Conservation (phyloP, 2,888 invertebrate species). For the Oscheius sp. region DNA sequence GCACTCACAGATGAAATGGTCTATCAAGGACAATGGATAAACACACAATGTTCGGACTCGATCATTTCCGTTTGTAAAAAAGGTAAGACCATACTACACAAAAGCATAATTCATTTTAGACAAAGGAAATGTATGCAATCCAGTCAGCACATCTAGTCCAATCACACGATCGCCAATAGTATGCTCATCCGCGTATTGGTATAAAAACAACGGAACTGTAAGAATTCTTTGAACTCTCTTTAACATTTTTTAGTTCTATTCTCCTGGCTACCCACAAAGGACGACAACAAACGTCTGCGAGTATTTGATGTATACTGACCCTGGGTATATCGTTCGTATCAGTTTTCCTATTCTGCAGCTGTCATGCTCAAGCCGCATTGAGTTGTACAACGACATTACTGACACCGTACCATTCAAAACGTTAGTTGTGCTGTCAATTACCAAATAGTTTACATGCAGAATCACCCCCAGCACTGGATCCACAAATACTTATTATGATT, state of each 20-base stretch:
- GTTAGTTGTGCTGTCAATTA: background rate
- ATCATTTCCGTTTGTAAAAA: conserved; percentile 6
- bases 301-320: background rate
- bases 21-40: background rate
- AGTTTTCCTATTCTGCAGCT: background rate
- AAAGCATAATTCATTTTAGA: background rate
- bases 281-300: background rate
- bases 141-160: background rate
- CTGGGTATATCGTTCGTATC: background rate
- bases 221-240: background rate
- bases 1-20: background rate
- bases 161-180: background rate
- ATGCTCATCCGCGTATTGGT: background rate
- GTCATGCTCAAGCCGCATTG: background rate
- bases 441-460: background rate
- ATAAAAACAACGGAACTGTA: conserved; percentile 18
- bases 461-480: background rate
- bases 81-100: background rate
- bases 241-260: background rate
- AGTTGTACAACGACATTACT: conserved; percentile 16
- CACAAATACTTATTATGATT: background rate
- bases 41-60: background rate
- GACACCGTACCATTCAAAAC: background rate
- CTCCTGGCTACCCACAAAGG: conserved; percentile 18
- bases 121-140: background rate